Conservation (phyloP, 2,113 vertebrate species). For the Bubo bubo region DNA sequence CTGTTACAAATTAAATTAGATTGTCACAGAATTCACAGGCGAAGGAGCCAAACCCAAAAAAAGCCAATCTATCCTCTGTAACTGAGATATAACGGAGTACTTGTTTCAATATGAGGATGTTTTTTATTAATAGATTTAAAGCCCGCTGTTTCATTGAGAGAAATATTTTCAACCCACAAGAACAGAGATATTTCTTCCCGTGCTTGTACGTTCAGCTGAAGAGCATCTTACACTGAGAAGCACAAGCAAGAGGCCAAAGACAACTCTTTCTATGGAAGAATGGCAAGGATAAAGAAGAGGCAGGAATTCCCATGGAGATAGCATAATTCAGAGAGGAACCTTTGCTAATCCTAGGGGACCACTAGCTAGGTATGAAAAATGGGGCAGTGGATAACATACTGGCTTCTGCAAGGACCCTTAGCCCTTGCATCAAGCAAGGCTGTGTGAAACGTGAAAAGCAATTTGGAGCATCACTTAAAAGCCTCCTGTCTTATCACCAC, state of each 20-base stretch:
- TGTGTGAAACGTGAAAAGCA: neutral
- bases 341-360: neutral
- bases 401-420: neutral
- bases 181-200: neutral
- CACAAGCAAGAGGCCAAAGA: neutral
- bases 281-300: neutral
- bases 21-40: neutral
- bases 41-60: neutral
- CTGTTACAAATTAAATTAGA: neutral
- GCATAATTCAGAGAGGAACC: slow-evolving; percentile 13
- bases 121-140: neutral
- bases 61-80: neutral
- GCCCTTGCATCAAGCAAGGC: neutral
- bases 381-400: neutral
- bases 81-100: neutral
- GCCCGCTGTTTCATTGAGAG: neutral
- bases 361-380: neutral
- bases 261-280: neutral
- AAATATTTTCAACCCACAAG: neutral
- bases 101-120: neutral
- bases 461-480: neutral
- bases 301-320: slow-evolving; percentile 15
- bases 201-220: neutral
- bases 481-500: neutral
- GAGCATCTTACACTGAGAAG: neutral